These are phyloP conservation scores for Agapornis roseicollis DNA, from an alignment of 2,113 vertebrate genomes.

Conservation along the genomic window DNA sequence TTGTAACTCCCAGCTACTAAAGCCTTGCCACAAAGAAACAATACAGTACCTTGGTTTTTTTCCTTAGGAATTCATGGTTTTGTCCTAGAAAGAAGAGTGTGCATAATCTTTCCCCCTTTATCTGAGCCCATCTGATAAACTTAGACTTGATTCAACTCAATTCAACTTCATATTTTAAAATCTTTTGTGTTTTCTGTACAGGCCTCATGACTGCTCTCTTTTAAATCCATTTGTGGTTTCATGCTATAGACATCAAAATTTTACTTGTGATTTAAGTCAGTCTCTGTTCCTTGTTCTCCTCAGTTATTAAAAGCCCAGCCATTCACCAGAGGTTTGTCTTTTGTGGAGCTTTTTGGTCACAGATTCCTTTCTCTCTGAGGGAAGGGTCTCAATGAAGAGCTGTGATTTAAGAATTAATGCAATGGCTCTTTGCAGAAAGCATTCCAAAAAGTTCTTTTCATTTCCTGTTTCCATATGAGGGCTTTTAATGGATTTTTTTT, in stretches of 20 bases:
- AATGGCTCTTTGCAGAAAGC: not conserved
- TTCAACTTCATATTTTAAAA: slow-evolving; percentile 16
- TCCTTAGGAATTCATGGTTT: not conserved
- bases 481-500: not conserved
- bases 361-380: slow-evolving; percentile 8
- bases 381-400: not conserved
- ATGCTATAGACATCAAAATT: slow-evolving; percentile 38
- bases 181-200: slow-evolving; percentile 25
- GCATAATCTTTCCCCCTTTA: not conserved
- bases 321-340: slow-evolving; percentile 37
- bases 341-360: slow-evolving; percentile 13
- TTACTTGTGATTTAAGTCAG: slow-evolving; percentile 15
- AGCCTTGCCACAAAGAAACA: not conserved
- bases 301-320: slow-evolving; percentile 30
- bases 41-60: not conserved
- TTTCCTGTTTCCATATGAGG: not conserved
- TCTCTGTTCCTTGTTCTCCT: slow-evolving; percentile 28
- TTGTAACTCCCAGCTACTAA: not conserved
- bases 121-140: slow-evolving; percentile 7
- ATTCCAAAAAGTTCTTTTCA: slow-evolving; percentile 27
- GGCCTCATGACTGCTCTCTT: not conserved
- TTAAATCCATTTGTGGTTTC: slow-evolving; percentile 34
- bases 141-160: not conserved
- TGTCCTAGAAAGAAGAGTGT: not conserved
- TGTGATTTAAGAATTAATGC: slow-evolving; percentile 16